A percentile compares a stretch with the other conserved stretches of the same genome.
phyloP scores from a whole-genome alignment of 64 coral and sea anemone genomes.

The Pachyseris speciosa region DNA sequence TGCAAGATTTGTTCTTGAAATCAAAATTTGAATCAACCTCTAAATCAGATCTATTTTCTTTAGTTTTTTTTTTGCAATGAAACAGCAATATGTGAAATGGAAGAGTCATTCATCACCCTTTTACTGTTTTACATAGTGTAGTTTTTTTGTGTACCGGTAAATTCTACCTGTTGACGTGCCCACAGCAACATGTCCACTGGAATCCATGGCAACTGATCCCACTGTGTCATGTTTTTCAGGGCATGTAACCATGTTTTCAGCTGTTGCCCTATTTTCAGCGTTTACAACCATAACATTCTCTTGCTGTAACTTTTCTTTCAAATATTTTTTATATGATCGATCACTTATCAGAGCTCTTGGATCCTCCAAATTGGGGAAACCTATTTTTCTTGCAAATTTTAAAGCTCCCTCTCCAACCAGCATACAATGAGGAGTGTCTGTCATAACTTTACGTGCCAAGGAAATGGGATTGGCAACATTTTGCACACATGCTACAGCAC shows the following conservation, averaged over 20 bases:
- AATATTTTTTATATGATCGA: constrained; percentile 39
- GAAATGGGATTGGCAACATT: constrained; percentile 74
- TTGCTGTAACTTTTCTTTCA: constrained; percentile 1
- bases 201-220: constrained; percentile 91
- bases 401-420: constrained; percentile 76
- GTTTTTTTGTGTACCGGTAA: neutral
- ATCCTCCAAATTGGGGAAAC: constrained; percentile 70
- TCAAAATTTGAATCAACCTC: no score
- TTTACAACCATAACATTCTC: neutral
- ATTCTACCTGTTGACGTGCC: constrained; percentile 79
- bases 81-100: no score
- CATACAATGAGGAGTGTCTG: constrained; percentile 74
- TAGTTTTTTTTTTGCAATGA: no score
- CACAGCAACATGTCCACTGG: constrained; percentile 78
- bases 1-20: no score
- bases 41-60: no score
- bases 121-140: neutral
- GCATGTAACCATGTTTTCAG: neutral
- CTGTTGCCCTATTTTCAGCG: neutral
- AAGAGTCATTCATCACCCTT: neutral
- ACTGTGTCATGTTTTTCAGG: constrained; percentile 79
- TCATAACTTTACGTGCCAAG: constrained; percentile 83
- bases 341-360: constrained; percentile 37
- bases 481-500: constrained; percentile 71
- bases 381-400: constrained; percentile 75